Evolutionary conservation across 2,113 vertebrate genomes (phyloP).

Genomic region (Lonchura striata): DNA sequence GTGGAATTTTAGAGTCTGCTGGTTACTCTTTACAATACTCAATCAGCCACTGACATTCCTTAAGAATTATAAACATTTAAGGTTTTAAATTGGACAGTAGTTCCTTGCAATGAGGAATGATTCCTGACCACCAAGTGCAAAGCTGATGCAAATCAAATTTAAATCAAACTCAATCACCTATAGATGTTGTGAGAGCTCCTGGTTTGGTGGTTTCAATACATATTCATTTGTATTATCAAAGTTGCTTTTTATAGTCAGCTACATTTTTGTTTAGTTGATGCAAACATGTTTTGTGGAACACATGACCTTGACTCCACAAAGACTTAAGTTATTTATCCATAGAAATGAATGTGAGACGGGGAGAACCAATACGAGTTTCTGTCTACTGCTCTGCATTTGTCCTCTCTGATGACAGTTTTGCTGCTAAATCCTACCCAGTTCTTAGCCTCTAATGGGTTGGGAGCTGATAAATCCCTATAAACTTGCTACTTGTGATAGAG

Average conservation of each 20-base stretch:
- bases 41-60: background rate
- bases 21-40: background rate
- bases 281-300: background rate
- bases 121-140: background rate
- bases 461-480: background rate
- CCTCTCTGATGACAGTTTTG: background rate
- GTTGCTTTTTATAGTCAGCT: background rate
- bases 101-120: background rate
- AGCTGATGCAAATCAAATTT: background rate
- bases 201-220: background rate
- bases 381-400: background rate
- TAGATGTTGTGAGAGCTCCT: background rate
- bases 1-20: background rate
- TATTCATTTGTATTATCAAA: background rate
- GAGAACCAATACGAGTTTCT: background rate
- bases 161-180: background rate
- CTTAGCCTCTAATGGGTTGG: background rate
- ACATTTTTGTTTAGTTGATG: background rate
- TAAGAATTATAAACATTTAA: background rate
- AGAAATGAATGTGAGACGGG: background rate
- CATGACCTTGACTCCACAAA: background rate
- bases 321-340: background rate
- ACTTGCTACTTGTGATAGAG: background rate
- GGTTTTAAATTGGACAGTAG: background rate
- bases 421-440: background rate